These are phyloP conservation scores for Eublepharis macularius DNA, from an alignment of 2,113 vertebrate species.

Conservation along the genomic window DNA sequence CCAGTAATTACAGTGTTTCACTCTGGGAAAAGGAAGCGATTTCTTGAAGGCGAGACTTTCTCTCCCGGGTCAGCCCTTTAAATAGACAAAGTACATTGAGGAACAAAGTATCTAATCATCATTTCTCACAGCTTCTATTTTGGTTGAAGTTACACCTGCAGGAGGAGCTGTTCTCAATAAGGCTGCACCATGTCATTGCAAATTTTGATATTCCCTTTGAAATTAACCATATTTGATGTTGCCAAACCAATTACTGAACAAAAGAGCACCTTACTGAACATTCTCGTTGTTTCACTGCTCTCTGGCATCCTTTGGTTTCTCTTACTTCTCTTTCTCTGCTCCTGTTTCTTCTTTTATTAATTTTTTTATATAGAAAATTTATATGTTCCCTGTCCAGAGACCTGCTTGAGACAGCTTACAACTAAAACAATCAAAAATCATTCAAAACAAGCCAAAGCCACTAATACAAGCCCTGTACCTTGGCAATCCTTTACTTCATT, in stretches of 20 bases:
- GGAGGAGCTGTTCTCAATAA: not conserved
- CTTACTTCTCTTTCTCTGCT: not conserved
- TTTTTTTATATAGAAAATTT: too few relatives aligned
- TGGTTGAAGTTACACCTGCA: not conserved
- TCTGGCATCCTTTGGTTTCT: not conserved
- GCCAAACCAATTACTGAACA: not conserved
- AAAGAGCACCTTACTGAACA: not conserved
- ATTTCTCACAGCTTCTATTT: not conserved
- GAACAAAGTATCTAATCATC: conserved; percentile 52
- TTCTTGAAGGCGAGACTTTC: conserved; percentile 55
- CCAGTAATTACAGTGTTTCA: conserved; percentile 21
- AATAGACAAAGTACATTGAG: conserved; percentile 23
- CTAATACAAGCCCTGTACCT: too few relatives aligned
- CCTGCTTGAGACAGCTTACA: too few relatives aligned
- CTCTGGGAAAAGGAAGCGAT: not conserved
- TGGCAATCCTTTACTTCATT: too few relatives aligned
- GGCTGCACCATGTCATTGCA: not conserved
- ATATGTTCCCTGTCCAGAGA: too few relatives aligned
- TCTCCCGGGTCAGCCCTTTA: conserved; percentile 55
- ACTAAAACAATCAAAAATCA: too few relatives aligned
- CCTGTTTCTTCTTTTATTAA: not conserved
- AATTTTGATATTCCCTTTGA: not conserved
- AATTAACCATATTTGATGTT: not conserved
- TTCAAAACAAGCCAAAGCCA: too few relatives aligned
- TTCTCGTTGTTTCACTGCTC: not conserved